phyloP scores from a whole-genome alignment of 2,113 vertebrate genomes.

The Oreotrochilus melanogaster region DNA sequence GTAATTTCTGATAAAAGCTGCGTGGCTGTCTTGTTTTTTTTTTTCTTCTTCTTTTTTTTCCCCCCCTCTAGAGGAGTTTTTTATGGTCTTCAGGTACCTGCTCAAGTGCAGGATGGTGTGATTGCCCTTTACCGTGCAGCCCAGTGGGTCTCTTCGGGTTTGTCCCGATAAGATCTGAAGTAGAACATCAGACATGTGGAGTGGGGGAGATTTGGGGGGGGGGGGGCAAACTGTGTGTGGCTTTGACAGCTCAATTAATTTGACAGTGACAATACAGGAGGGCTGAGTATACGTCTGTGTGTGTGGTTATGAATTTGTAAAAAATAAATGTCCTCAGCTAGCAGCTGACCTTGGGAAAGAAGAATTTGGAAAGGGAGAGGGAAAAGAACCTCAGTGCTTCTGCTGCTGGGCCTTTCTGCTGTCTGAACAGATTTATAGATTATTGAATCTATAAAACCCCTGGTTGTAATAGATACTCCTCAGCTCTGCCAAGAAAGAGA shows the following conservation, averaged over 20 bases:
- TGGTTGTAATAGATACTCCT: not conserved
- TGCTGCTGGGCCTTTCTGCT: not conserved
- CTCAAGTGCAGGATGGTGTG: not conserved
- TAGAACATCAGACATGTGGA: accelerated
- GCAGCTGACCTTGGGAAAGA: not conserved
- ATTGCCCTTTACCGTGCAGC: accelerated
- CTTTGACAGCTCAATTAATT: not conserved
- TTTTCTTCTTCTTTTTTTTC: no score
- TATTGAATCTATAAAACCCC: not conserved
- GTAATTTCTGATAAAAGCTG: not conserved
- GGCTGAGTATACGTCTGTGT: no score
- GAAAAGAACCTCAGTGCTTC: not conserved
- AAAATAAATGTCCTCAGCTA: not conserved
- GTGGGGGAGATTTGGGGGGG: accelerated
- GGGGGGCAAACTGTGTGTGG: accelerated
- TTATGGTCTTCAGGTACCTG: not conserved
- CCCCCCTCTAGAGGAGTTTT: not conserved
- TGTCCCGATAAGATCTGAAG: not conserved
- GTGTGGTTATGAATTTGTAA: accelerated
- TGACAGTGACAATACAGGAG: not conserved
- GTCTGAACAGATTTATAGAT: not conserved
- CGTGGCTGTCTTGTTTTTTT: not conserved
- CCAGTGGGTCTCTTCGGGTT: accelerated
- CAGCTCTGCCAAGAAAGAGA: not conserved
- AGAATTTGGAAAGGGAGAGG: not conserved